Base-by-base conservation (phyloP, 2,797 vertebrate genomes). In the Rachycentron canadum region DNA sequence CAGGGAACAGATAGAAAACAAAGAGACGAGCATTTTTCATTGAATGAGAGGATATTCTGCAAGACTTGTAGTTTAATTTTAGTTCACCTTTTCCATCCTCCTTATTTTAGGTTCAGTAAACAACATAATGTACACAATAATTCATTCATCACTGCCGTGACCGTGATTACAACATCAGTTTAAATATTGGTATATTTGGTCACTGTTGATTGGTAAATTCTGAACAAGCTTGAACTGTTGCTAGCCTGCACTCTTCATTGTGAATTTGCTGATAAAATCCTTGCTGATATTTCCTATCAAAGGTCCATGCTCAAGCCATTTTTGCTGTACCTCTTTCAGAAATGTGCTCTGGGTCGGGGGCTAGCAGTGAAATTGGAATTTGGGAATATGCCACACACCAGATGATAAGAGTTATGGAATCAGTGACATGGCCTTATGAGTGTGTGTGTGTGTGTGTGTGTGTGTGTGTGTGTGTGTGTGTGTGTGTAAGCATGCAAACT, bases 341-440 rank as follows among this genome's bases (percentile, higher is more conserved):
- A 77, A 84, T 84, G 81, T 82, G 82, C 83, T 87, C 73, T 68
- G 77, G 85, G 86, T 86, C 80, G 56, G 86, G 50, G 87, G 85
- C 79, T 67, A 79, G 83, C 75, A 86, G 84, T 81, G 78, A 88
- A 86, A 89, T 85, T 89, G 82, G 87, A 86, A 87, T 85, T 86
- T 87, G 84, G 88, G 82, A 88, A 90, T 87, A 86, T 88, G 88
- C 82, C 88, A 89, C 70, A 87, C 70, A 87, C 85, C 74, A 81
- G 72, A 76, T 81, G 85, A 91, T 91, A 93, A 89, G 86, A 78
- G 77, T 84, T 78, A 69, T 64, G 72, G 79, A 73, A 87, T 85
- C 78, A 69, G 78, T 76, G 86, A 84, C 71, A 59, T 65, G 64
- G 66, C 65, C 34, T 45, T 52, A 13, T 50, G 57, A 63, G 70